These are phyloP conservation scores for Dipodomys merriami DNA, from an alignment of 2,113 vertebrate species.

Conservation along the genomic window DNA sequence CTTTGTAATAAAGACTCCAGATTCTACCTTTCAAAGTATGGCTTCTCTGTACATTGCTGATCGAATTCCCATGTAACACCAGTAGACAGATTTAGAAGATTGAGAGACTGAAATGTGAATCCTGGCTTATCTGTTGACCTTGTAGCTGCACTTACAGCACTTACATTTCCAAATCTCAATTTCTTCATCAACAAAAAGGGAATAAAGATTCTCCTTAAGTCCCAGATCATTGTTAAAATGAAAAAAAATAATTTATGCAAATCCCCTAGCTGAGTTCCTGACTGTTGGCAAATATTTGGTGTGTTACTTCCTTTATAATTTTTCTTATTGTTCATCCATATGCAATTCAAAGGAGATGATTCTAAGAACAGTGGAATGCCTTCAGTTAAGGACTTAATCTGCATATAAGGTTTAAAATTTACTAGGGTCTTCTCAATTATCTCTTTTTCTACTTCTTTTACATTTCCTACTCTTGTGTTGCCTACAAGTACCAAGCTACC, in stretches of 20 bases:
- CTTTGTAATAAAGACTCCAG: too few species aligned
- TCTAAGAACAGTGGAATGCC: background rate
- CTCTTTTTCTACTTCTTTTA: background rate
- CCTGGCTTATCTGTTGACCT: background rate
- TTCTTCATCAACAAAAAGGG: background rate
- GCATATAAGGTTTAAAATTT: conserved; percentile 12
- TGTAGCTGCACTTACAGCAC: background rate
- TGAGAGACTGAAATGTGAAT: background rate
- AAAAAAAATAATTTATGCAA: conserved; percentile 4
- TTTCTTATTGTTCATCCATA: background rate
- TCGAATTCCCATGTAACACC: too few species aligned
- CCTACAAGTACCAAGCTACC: background rate
- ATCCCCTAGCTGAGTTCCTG: background rate
- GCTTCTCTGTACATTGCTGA: too few species aligned
- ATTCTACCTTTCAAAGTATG: too few species aligned
- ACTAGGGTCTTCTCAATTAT: background rate
- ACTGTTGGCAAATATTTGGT: background rate
- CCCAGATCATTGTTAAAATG: background rate
- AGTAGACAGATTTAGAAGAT: background rate
- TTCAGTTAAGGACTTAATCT: background rate
- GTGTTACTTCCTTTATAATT: conserved; percentile 34
- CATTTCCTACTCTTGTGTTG: background rate
- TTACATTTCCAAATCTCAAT: background rate
- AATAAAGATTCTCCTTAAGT: background rate
- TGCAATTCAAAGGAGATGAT: background rate